Conservation (phyloP, 92 coral and sea anemone species). For the Diadumene lineata region DNA sequence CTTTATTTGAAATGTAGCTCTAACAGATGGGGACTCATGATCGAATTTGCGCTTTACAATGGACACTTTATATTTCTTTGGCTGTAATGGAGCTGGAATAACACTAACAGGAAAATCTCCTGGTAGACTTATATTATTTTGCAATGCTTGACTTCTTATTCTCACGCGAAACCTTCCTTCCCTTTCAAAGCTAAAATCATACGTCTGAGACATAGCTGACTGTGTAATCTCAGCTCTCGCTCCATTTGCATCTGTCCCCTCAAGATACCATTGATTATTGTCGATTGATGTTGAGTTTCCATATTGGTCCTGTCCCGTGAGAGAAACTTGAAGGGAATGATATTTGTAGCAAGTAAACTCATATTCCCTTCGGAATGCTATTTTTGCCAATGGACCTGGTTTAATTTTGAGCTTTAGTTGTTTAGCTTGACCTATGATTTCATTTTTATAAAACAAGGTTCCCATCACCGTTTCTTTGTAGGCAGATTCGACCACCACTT, state of each 20-base stretch:
- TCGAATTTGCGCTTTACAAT: not conserved
- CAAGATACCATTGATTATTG: not conserved
- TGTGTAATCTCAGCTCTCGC: not conserved
- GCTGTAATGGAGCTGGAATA: not conserved
- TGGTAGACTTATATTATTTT: not conserved
- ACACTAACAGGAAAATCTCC: conserved; percentile 1
- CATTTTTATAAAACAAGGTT: no score
- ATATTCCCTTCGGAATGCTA: no score
- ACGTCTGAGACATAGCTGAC: not conserved
- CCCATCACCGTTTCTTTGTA: no score
- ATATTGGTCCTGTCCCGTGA: not conserved
- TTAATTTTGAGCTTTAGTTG: no score
- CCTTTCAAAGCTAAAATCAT: not conserved
- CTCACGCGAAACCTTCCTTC: not conserved
- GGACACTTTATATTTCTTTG: not conserved
- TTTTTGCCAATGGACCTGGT: no score
- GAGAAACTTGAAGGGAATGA: not conserved
- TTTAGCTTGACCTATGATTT: no score
- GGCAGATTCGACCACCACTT: no score
- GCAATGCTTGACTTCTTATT: not conserved
- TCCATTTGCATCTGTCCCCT: not conserved
- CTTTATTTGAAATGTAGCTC: not conserved
- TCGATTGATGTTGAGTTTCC: not conserved
- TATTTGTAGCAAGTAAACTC: no score
- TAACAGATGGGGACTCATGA: not conserved